Evolutionary conservation across 2,113 vertebrate species (phyloP).

Genomic region (Tyrannus savana): DNA sequence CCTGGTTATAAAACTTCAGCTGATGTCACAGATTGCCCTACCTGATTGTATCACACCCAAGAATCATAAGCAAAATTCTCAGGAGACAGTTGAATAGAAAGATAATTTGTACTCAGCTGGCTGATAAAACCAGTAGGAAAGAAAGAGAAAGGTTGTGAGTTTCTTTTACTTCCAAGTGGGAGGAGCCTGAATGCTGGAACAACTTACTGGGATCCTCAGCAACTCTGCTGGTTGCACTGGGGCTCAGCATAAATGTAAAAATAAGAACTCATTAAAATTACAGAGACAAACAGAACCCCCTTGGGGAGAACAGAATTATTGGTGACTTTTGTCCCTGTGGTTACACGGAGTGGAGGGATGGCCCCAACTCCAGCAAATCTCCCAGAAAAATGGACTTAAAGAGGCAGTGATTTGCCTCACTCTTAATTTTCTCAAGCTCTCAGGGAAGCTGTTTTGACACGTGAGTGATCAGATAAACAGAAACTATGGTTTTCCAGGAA

Average conservation of each 20-base stretch:
- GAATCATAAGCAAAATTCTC: background rate
- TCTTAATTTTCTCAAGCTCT: background rate
- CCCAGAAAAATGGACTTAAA: background rate
- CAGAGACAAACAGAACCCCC: background rate
- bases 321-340: background rate
- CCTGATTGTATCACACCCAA: background rate
- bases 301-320: background rate
- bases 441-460: background rate
- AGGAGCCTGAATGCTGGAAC: background rate
- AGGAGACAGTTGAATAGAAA: background rate
- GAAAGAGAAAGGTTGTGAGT: background rate
- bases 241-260: background rate
- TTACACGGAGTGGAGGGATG: background rate
- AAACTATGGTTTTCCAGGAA: background rate
- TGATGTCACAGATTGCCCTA: background rate
- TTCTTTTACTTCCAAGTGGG: background rate
- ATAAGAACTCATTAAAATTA: background rate
- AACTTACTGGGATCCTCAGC: background rate
- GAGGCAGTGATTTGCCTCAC: background rate
- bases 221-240: background rate
- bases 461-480: slow-evolving; percentile 10
- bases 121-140: background rate
- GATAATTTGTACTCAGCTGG: background rate
- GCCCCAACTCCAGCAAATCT: background rate
- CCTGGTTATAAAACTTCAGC: background rate